A percentile compares a stretch with the other conserved stretches of the same genome.
phyloP scores from a whole-genome alignment of 2,888 invertebrate genomes.

The Ennomos fuscantarius region DNA sequence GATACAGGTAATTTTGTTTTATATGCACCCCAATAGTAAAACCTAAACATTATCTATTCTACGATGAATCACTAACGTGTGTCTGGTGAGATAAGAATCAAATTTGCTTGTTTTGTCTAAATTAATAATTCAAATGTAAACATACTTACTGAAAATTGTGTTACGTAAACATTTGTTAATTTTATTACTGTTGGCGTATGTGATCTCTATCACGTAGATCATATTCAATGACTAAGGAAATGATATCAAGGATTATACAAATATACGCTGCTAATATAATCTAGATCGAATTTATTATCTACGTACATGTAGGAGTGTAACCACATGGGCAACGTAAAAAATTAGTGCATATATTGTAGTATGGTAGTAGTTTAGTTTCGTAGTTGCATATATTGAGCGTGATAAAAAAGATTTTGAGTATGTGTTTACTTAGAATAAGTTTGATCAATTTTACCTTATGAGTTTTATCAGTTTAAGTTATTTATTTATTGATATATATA shows the following conservation, averaged over 20 bases:
- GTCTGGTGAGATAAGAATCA: too few species aligned
- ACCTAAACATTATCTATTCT: too few species aligned
- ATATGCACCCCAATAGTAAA: too few species aligned
- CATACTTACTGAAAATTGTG: slow-evolving; percentile 9
- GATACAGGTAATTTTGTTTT: too few species aligned
- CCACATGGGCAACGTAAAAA: slow-evolving; percentile 6
- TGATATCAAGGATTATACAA: slow-evolving; percentile 49
- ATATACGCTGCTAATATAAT: slow-evolving; percentile 8
- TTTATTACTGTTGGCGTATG: slow-evolving; percentile 48
- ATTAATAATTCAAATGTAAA: background rate
- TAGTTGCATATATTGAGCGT: slow-evolving; percentile 12
- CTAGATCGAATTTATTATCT: slow-evolving; percentile 15
- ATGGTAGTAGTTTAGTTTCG: too few species aligned
- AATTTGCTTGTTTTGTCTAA: background rate
- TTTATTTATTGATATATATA: too few species aligned
- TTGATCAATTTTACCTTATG: too few species aligned
- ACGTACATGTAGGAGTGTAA: slow-evolving; percentile 4
- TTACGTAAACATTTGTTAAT: slow-evolving; percentile 21
- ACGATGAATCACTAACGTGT: too few species aligned
- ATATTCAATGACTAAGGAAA: slow-evolving; percentile 49
- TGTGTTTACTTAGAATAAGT: too few species aligned
- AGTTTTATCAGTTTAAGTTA: too few species aligned
- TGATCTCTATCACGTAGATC: slow-evolving; percentile 69
- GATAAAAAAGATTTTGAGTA: background rate
- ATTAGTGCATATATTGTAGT: too few species aligned